Evolutionary conservation across 2,888 invertebrate genomes (phyloP), one percentile per base, ranked within the genome.

Genomic region (Hirtodrosophila histrioides): DNA sequence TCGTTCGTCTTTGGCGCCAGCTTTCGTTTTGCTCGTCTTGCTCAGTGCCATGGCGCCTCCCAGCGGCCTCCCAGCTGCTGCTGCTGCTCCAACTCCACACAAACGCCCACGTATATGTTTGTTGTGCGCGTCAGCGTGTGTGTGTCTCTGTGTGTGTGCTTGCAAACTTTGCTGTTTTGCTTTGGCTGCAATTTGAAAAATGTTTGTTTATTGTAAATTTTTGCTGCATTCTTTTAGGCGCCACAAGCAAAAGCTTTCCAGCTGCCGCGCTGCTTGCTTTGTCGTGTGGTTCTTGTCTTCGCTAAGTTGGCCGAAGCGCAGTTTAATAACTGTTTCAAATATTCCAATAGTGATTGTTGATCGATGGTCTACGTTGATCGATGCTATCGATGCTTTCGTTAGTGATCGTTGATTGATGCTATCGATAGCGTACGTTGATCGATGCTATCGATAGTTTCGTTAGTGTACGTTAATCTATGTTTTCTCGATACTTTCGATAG

Each of bases 1-100:
- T 69, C 86, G 84, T 69, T 83, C 73, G 68, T 81, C 84, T 84
- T 86, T 84, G 84, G 84, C 81, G 75, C 85, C 82, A 78, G 79
- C 72, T 75, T 82, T 78, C 69, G 79, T 63, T 75, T 75, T 82
- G 69, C 58, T 82, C 63, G 76, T 75, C 54, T 82, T 84, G 72
- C 85, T 82, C 57, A 82, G 63, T 72, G 82, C 82, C 82, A 82
- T 82, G 48, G 70, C 81, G 55, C 60, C 60, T 61, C 55, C 55
- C 45, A 54, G 63, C 56, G 50, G 46, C 69, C 63, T 44, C 45
- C 63, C 45, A 17, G 33, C 37, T 7, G 36, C 44, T 11, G 41
- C 48, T 11, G 11, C 44, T 6, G 40, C 50, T 12, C n/a, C 57
- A 9, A 4, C 46, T 46, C 7, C 12, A 46, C 55, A 31, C 27